Conservation (phyloP, 2,113 vertebrate genomes). For the Calidris pugnax region DNA sequence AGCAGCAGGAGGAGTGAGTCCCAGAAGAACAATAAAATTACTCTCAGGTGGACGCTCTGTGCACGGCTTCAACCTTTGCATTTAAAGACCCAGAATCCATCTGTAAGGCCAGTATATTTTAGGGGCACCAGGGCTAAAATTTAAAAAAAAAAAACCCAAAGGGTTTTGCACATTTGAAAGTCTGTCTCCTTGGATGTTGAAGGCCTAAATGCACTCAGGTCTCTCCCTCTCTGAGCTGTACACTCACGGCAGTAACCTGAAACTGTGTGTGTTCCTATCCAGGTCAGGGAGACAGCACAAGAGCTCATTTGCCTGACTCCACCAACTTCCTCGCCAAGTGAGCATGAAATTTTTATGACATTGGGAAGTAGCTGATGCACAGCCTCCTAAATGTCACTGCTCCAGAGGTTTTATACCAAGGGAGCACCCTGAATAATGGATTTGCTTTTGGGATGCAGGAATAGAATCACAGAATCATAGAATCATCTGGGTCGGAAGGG, state of each 20-base stretch:
- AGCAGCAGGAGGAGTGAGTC: not conserved
- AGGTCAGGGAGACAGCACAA: not conserved
- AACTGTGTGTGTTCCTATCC: not conserved
- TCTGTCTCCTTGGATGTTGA: not conserved
- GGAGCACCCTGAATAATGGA: not conserved
- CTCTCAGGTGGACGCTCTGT: not conserved
- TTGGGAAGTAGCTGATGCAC: slow-evolving; percentile 19
- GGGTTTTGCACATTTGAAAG: not conserved
- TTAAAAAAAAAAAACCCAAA: not conserved
- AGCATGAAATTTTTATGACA: slow-evolving; percentile 57
- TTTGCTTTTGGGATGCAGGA: not conserved
- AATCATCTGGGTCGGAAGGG: too few relatives aligned
- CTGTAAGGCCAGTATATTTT: not conserved
- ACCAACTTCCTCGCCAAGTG: slow-evolving; percentile 41
- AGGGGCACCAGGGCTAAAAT: not conserved
- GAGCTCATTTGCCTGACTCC: slow-evolving; percentile 47
- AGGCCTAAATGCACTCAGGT: not conserved
- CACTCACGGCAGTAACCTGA: not conserved
- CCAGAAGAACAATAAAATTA: not conserved
- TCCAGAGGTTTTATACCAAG: not conserved
- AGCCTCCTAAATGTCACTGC: not conserved
- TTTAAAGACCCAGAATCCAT: not conserved
- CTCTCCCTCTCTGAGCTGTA: not conserved
- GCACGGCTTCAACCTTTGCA: not conserved
- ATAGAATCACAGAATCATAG: too few relatives aligned